These are phyloP conservation scores for Psittacula echo DNA, from an alignment of 2,797 vertebrate species.

Conservation along the genomic window DNA sequence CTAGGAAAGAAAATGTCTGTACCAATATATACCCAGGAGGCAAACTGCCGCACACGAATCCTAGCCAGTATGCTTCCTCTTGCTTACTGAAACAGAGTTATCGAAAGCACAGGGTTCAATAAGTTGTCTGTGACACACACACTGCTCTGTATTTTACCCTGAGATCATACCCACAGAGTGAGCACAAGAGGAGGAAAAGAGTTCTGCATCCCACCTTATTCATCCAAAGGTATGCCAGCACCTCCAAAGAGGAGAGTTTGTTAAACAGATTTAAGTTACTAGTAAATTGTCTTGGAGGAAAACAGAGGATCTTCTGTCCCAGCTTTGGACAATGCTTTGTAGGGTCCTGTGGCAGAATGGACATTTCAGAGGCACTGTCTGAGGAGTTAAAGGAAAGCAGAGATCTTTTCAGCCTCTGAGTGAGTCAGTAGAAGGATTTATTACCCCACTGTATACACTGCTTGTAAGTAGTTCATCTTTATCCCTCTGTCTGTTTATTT, in stretches of 20 bases:
- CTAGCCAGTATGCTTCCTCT: background rate
- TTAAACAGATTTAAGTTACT: background rate
- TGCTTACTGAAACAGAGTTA: background rate
- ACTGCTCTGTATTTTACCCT: background rate
- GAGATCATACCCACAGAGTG: background rate
- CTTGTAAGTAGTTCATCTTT: slow-evolving; percentile 30
- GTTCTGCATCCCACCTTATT: background rate
- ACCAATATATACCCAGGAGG: background rate
- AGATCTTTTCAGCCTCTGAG: background rate
- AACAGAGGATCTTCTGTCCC: background rate
- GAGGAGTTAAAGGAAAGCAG: background rate
- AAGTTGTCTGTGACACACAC: background rate
- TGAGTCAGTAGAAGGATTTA: slow-evolving; percentile 8
- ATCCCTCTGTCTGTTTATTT: slow-evolving; percentile 34
- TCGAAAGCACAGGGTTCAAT: background rate
- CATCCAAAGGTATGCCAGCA: background rate
- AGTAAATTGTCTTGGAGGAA: background rate
- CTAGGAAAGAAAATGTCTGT: background rate
- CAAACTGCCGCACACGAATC: background rate
- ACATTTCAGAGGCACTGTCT: background rate
- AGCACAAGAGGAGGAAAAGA: background rate
- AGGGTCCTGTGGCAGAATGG: background rate
- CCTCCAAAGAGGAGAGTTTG: background rate
- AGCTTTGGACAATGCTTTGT: background rate
- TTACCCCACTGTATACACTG: background rate